Evolutionary conservation across 1,140 invertebrate species (phyloP), one percentile per base, ranked within the genome.

Genomic region (Tetraneura akinire): DNA sequence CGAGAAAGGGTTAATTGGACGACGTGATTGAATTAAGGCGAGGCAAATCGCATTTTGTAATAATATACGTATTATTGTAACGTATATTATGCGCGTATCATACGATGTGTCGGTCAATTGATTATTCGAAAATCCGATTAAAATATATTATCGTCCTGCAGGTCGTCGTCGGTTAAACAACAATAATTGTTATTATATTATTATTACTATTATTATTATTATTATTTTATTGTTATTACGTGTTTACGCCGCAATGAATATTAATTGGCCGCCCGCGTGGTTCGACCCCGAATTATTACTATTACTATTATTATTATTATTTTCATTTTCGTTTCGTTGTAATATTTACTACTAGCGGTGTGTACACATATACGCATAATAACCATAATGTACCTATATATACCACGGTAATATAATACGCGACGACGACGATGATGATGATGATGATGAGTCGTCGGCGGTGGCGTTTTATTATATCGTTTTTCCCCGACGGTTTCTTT

Each of bases 261-360:
- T 73, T 73, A 47, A 73, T 73, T 73, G 70, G 70, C 70, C 70
- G 70, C 68, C 68, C 47, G 62, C 62, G 62, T 64, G 29, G 62
- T 29, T 21, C 26, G 29, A 64, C 32, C 32, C 32, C 62, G 62
- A 42, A 64, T 37, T 37, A 37, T 37, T 37, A 37, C 8, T n/a
- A n/a, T 37, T 37, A 37, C 32, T 4, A 47, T 47, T 47, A 37
- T 64, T 47, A 37, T 64, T 64, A 60, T 60, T 29, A 37, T 37
- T 42, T n/a, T n/a, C 18, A 18, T 64, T 37, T 37, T 62, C 26
- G 57, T 62, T 29, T 29, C 29, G 60, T 32, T n/a, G n/a, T 29
- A 37, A 23, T 62, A 62, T 29, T 62, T 62, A 18, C n/a, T 23
- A 23, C 57, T 32, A 26, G 18, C 9, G 29, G 29, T 18, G 26